A percentile compares a stretch with the other conserved stretches of the same genome.
Evolutionary conservation across 2,888 invertebrate genomes (phyloP).

Genomic region (Hirtodrosophila trivittata): DNA sequence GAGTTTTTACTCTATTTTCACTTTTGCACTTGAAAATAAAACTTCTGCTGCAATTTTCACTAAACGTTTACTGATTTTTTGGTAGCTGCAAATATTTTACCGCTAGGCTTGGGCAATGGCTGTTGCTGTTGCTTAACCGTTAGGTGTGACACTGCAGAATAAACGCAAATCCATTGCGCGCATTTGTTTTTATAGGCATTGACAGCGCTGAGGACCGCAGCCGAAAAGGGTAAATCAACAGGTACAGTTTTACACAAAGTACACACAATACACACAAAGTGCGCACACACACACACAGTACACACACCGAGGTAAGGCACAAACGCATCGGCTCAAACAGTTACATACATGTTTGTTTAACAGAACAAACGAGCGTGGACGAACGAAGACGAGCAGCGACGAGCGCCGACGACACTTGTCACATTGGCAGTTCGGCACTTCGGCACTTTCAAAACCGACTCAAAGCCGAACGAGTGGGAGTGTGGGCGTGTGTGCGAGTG

Average conservation of each 20-base stretch:
- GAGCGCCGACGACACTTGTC: conserved; percentile 36
- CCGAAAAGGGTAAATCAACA: conserved; percentile 74
- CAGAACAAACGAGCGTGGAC: conserved; percentile 20
- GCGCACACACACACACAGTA: conserved; percentile 7
- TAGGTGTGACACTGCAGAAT: conserved; percentile 68
- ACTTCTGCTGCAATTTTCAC: not conserved
- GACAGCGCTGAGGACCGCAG: conserved; percentile 38
- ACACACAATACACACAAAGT: not conserved
- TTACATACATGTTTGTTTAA: conserved; percentile 2
- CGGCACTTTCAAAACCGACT: conserved; percentile 28
- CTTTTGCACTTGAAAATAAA: not conserved
- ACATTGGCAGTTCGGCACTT: conserved; percentile 27
- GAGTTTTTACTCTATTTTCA: too few species aligned
- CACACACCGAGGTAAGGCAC: conserved; percentile 9
- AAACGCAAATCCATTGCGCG: conserved; percentile 71
- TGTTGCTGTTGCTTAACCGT: conserved; percentile 63
- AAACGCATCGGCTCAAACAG: not conserved
- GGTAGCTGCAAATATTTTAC: conserved; percentile 1
- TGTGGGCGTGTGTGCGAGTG: conserved; percentile 15
- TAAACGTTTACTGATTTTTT: not conserved
- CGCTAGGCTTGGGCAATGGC: conserved; percentile 23
- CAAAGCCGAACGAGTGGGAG: conserved; percentile 33
- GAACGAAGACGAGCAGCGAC: conserved; percentile 17
- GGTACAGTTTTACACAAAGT: conserved; percentile 48
- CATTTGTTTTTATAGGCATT: conserved; percentile 72